A percentile compares a stretch with the other conserved stretches of the same genome.
Conservation (phyloP, 2,888 invertebrate species). For the Pristionchus fissidentatus region DNA sequence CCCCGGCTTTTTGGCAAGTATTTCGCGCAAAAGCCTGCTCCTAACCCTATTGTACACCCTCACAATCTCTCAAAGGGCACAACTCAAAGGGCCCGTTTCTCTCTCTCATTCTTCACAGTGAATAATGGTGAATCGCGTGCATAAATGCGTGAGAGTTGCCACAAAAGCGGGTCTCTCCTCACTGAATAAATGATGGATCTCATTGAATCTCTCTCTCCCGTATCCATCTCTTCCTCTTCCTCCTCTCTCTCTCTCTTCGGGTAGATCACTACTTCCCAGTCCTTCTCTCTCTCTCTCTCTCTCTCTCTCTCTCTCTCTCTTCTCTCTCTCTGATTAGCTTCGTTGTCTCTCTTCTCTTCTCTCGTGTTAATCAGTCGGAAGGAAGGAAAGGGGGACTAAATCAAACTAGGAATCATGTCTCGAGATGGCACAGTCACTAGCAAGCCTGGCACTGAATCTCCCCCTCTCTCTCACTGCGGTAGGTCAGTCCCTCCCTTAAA, state of each 20-base stretch:
- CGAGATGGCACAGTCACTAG: not conserved
- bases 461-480: constrained; percentile 20
- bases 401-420: constrained; percentile 38
- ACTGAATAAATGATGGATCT: constrained; percentile 31
- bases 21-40: too few species aligned
- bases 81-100: not conserved
- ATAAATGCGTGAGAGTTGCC: constrained; percentile 41
- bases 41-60: too few species aligned
- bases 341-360: constrained; percentile 28
- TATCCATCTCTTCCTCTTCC: too few species aligned
- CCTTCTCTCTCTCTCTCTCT: not conserved
- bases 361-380: constrained; percentile 33
- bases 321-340: constrained; percentile 22
- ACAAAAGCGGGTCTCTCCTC: constrained; percentile 2
- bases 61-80: not conserved
- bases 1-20: too few species aligned
- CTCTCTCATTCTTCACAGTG: not conserved
- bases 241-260: not conserved
- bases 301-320: constrained; percentile 10
- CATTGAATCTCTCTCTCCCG: not conserved
- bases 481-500: not conserved
- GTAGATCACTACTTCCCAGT: not conserved
- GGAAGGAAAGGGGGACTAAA: constrained; percentile 2
- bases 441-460: constrained; percentile 23
- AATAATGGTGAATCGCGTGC: constrained; percentile 7